phyloP scores from a whole-genome alignment of 2,888 invertebrate genomes.

The Dicranocentrus wangi region DNA sequence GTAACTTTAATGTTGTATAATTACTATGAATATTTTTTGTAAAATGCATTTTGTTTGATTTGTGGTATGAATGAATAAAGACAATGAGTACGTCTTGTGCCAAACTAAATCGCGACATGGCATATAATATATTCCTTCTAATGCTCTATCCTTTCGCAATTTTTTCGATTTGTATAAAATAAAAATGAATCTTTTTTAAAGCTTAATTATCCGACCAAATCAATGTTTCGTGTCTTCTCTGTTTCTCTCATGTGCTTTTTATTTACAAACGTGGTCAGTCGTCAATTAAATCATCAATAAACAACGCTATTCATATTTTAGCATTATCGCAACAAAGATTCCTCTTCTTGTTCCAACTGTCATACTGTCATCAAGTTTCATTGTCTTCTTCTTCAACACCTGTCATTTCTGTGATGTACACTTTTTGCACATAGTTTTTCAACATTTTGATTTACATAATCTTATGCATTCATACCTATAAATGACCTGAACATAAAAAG shows the following conservation, averaged over 20 bases:
- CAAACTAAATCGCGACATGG: slow-evolving; percentile 51
- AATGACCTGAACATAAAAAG: no score
- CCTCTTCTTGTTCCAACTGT: slow-evolving; percentile 2
- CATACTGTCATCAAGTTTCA: no score
- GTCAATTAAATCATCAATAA: background rate
- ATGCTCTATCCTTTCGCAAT: slow-evolving; percentile 52
- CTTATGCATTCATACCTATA: background rate
- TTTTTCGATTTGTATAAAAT: background rate
- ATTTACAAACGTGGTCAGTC: background rate
- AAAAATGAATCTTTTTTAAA: slow-evolving; percentile 29
- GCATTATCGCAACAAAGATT: background rate
- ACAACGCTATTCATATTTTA: background rate
- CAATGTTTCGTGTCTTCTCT: no score
- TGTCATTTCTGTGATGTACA: background rate
- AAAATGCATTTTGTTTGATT: slow-evolving; percentile 23
- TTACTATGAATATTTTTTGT: slow-evolving; percentile 14
- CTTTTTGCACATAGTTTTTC: background rate
- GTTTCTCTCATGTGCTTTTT: background rate
- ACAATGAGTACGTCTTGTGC: slow-evolving; percentile 63
- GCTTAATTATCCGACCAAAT: background rate
- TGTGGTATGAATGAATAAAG: slow-evolving; percentile 47
- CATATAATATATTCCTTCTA: slow-evolving; percentile 39
- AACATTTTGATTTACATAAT: background rate
- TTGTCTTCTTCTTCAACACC: background rate
- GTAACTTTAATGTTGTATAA: background rate